Conservation (phyloP, 2,797 vertebrate genomes). For the Liparis tanakae region DNA sequence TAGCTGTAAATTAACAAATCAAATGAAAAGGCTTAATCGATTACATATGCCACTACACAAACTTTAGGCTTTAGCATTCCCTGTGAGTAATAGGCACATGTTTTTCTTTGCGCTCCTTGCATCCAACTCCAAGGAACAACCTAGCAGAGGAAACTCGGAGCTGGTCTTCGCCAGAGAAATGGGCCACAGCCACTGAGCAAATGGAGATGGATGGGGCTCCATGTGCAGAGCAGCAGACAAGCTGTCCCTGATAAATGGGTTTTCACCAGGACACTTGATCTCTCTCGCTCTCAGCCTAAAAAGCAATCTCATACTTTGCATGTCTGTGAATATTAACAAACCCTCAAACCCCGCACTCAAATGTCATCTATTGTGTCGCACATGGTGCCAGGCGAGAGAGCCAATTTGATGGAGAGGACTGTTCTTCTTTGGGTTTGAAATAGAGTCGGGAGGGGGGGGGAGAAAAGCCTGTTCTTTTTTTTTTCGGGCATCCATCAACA, state of each 20-base stretch:
- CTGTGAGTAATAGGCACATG: slow-evolving; percentile 1
- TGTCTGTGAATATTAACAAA: slow-evolving; percentile 84
- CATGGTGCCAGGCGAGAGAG: slow-evolving; percentile 66
- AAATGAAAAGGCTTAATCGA: slow-evolving; percentile 45
- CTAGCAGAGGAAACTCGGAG: slow-evolving; percentile 46
- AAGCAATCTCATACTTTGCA: slow-evolving; percentile 84
- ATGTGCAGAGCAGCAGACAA: slow-evolving; percentile 75
- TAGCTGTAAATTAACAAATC: slow-evolving; percentile 44
- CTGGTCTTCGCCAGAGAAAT: slow-evolving; percentile 69
- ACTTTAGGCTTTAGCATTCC: slow-evolving; percentile 18
- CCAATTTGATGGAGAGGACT: slow-evolving; percentile 71
- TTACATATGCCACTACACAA: slow-evolving; percentile 36
- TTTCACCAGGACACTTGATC: slow-evolving; percentile 79
- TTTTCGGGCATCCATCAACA: slow-evolving; percentile 67
- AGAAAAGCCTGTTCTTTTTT: slow-evolving; percentile 52
- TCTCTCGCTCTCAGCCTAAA: slow-evolving; percentile 74
- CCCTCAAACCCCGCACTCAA: slow-evolving; percentile 75
- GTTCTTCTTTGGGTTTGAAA: slow-evolving; percentile 69
- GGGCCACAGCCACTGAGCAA: slow-evolving; percentile 74
- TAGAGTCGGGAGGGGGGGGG: slow-evolving; percentile 34
- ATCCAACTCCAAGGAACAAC: slow-evolving; percentile 13
- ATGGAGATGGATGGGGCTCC: slow-evolving; percentile 81
- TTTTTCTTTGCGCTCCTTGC: slow-evolving; percentile 7
- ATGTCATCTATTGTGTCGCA: slow-evolving; percentile 76
- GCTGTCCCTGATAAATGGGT: slow-evolving; percentile 80